A percentile compares a stretch with the other conserved stretches of the same genome.
These are phyloP conservation scores for Fopius arisanus DNA, from an alignment of 1,140 invertebrate genomes.

Conservation along the genomic window DNA sequence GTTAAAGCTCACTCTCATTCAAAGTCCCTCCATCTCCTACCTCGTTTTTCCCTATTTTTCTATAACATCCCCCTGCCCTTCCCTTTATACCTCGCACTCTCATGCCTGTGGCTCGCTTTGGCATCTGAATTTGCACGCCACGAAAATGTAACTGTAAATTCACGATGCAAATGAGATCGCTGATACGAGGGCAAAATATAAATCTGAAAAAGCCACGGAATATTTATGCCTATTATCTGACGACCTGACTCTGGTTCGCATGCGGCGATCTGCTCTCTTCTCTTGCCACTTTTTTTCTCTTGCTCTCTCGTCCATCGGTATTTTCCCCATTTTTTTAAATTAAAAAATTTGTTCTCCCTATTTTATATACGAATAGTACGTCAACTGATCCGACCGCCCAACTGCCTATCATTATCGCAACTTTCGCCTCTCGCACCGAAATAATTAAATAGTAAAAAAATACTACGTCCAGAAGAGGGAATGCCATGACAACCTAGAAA, in stretches of 20 bases:
- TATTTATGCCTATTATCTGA: conserved; percentile 63
- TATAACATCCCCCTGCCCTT: neutral
- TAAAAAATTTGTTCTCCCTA: no score
- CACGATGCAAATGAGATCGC: conserved; percentile 61
- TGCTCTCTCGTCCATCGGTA: neutral
- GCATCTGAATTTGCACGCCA: conserved; percentile 26
- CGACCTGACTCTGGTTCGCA: neutral
- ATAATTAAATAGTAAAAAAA: no score
- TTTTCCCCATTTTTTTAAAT: neutral
- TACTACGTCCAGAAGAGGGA: no score
- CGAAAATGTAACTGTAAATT: conserved; percentile 53
- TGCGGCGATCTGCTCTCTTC: conserved; percentile 9
- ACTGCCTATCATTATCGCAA: conserved; percentile 1
- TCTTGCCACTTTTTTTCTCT: neutral
- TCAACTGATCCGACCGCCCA: neutral
- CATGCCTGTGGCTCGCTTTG: conserved; percentile 7
- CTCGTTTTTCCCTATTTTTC: conserved; percentile 26
- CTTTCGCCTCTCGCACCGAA: no score
- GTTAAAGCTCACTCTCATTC: conserved; percentile 39
- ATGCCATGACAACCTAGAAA: no score
- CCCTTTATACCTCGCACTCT: neutral
- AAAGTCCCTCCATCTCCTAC: conserved; percentile 33
- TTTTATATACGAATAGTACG: neutral
- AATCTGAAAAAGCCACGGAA: conserved; percentile 58
- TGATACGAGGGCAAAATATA: conserved; percentile 60